Evolutionary conservation across 2,113 vertebrate genomes (phyloP).

Genomic region (Ceyx margarethae): DNA sequence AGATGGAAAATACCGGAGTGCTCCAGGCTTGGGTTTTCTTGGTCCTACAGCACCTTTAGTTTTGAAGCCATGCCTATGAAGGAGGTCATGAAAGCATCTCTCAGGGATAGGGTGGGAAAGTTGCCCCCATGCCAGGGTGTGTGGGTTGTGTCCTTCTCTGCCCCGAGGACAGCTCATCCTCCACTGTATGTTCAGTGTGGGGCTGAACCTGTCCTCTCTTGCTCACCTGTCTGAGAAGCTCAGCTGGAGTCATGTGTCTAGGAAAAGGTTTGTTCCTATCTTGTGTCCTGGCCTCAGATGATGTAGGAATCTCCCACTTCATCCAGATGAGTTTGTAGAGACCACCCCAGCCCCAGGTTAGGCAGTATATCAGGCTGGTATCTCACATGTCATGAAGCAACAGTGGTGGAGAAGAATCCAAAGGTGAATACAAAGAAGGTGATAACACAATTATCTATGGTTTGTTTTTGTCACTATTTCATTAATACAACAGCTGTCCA

Average conservation of each 20-base stretch:
- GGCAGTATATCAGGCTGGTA: background rate
- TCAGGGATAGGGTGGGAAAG: background rate
- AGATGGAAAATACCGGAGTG: background rate
- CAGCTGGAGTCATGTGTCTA: background rate
- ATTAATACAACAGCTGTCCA: background rate
- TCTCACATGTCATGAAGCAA: accelerated
- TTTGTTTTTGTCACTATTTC: background rate
- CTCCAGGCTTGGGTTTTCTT: background rate
- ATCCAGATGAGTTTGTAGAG: background rate
- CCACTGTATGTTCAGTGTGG: accelerated
- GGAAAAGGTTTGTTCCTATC: background rate
- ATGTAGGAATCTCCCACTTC: background rate
- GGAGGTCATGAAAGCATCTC: background rate
- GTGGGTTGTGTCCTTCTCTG: background rate
- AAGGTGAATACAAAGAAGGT: background rate
- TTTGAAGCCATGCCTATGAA: background rate
- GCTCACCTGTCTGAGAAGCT: background rate
- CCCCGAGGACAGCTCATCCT: background rate
- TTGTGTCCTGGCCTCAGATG: background rate
- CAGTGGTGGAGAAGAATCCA: background rate
- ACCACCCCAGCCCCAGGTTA: background rate
- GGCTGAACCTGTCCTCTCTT: background rate
- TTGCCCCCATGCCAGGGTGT: background rate
- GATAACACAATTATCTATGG: background rate
- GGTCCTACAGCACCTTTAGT: background rate